phyloP scores from a whole-genome alignment of 2,113 vertebrate species.

The Anolis sagrei region DNA sequence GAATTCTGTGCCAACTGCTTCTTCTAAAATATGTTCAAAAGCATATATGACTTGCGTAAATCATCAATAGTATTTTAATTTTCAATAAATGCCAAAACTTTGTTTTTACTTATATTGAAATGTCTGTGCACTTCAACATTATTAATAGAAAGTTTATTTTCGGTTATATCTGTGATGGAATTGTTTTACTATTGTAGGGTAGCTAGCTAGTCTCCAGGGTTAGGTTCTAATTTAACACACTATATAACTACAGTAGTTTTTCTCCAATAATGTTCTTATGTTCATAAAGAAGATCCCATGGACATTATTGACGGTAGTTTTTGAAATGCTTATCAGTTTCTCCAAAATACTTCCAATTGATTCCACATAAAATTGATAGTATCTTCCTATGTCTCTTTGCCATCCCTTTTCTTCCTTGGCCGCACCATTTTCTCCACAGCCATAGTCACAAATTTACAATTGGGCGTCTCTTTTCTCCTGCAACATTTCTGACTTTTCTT shows the following conservation, averaged over 20 bases:
- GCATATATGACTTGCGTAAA: not conserved
- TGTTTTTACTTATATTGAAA: not conserved
- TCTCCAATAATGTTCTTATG: not conserved
- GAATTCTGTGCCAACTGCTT: not conserved
- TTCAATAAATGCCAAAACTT: not conserved
- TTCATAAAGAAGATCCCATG: not conserved
- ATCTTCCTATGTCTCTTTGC: not conserved
- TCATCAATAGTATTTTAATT: not conserved
- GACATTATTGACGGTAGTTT: not conserved
- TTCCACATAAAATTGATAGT: not conserved
- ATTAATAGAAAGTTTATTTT: not conserved
- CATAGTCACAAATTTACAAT: too few relatives aligned
- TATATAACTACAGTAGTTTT: not conserved
- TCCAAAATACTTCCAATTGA: too few relatives aligned
- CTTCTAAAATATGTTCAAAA: not conserved
- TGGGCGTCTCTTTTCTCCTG: too few relatives aligned
- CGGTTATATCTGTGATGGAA: not conserved
- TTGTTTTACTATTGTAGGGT: not conserved
- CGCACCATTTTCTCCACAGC: not conserved
- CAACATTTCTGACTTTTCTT: too few relatives aligned
- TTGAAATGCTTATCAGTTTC: not conserved
- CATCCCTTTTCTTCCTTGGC: not conserved
- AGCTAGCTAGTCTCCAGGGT: not conserved
- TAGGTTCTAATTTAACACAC: not conserved
- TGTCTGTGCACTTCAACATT: not conserved